Percentiles rank a stretch among this genome's conserved stretches.
Evolutionary conservation across 2,113 vertebrate genomes (phyloP).

Genomic region (Psittacula cyanocephala): DNA sequence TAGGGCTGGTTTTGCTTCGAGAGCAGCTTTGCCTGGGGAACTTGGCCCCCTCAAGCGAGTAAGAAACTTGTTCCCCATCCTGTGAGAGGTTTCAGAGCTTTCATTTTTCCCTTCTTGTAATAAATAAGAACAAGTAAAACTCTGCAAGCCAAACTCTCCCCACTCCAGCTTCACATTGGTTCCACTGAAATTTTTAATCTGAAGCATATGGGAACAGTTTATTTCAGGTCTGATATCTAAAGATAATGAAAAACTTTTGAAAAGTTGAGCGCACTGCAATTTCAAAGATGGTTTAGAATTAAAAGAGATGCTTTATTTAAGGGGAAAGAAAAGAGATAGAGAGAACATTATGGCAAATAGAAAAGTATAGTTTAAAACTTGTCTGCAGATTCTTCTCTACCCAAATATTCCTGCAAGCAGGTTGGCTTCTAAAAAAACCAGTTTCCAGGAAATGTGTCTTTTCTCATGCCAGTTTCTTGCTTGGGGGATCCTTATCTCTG

Average conservation of each 20-base stretch:
- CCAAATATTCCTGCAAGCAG: neutral
- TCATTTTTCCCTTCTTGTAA: neutral
- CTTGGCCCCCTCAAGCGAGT: neutral
- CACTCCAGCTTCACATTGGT: neutral
- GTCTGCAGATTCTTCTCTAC: neutral
- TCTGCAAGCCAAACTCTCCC: neutral
- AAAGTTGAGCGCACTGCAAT: neutral
- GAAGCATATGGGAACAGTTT: neutral
- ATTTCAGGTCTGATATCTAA: neutral
- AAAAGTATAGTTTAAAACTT: neutral
- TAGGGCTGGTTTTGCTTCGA: neutral
- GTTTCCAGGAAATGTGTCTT: neutral
- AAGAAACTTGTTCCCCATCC: neutral
- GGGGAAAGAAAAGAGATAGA: neutral
- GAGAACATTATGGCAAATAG: neutral
- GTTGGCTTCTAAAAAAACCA: neutral
- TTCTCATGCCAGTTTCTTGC: neutral
- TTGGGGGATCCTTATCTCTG: neutral
- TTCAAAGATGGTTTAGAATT: neutral
- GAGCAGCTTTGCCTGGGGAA: neutral
- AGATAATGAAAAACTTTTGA: neutral
- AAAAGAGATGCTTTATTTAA: neutral
- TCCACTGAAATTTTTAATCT: neutral
- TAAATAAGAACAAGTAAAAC: conserved; percentile 4
- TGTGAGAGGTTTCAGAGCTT: neutral